Percentiles rank a stretch among this genome's conserved stretches.
phyloP scores from a whole-genome alignment of 2,797 vertebrate species.

The Melanotaenia boesemani region DNA sequence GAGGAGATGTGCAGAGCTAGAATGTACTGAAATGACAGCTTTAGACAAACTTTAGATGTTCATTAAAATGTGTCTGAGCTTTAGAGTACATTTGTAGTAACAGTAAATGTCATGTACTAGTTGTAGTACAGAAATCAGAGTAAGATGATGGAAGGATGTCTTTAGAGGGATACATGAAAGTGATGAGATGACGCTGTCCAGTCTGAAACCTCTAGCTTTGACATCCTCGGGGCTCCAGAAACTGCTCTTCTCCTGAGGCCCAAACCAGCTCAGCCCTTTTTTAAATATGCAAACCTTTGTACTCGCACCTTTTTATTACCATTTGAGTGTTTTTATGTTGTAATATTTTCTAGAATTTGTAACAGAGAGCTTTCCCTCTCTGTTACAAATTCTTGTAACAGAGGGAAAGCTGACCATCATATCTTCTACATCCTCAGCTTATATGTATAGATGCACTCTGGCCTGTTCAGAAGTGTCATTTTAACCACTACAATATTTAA shows the following conservation, averaged over 20 bases:
- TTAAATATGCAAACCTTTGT: conserved; percentile 82
- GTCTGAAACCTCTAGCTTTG: conserved; percentile 60
- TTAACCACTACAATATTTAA: conserved; percentile 78
- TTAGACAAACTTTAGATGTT: conserved; percentile 25
- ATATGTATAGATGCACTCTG: conserved; percentile 8
- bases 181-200: conserved; percentile 36
- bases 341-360: conserved; percentile 56
- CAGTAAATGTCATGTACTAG: conserved; percentile 44
- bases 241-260: conserved; percentile 68
- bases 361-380: no score
- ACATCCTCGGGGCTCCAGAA: conserved; percentile 66
- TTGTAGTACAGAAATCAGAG: conserved; percentile 25
- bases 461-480: conserved; percentile 54
- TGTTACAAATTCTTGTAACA: not conserved
- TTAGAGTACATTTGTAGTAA: conserved; percentile 41
- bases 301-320: conserved; percentile 78
- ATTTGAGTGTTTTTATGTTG: conserved; percentile 72
- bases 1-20: conserved; percentile 70
- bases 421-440: conserved; percentile 20
- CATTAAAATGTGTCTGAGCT: conserved; percentile 38
- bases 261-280: conserved; percentile 63
- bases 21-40: conserved; percentile 48
- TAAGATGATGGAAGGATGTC: conserved; percentile 13
- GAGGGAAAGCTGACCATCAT: conserved; percentile 20
- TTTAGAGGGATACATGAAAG: conserved; percentile 35